Conservation (phyloP, 2,888 invertebrate genomes). For the Frankliniella intonsa region DNA sequence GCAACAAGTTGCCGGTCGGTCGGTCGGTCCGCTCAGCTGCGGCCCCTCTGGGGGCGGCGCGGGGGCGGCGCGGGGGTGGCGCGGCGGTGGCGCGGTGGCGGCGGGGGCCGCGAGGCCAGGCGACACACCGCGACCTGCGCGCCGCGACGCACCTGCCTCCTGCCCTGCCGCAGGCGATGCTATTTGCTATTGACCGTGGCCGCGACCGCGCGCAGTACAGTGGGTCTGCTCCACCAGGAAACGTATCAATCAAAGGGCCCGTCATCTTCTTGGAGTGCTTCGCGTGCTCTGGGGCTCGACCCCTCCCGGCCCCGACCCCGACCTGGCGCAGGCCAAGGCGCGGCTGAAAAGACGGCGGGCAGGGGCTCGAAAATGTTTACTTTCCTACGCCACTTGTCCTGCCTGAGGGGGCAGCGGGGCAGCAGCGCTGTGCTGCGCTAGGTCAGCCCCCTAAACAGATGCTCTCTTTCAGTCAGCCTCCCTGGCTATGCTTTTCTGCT, state of each 20-base stretch:
- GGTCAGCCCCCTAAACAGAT: constrained; percentile 9
- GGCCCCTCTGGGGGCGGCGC: no score
- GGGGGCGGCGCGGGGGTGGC: neutral
- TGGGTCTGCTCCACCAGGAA: no score
- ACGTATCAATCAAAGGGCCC: no score
- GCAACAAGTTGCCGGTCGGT: no score
- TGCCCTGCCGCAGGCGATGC: no score
- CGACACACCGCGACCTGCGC: neutral
- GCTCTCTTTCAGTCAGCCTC: constrained; percentile 18
- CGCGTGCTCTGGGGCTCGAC: no score
- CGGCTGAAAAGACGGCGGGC: neutral
- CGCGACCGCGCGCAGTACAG: no score
- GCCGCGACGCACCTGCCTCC: neutral
- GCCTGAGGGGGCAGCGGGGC: neutral
- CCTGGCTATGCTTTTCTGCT: neutral
- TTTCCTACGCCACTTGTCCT: constrained; percentile 14
- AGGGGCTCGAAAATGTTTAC: constrained; percentile 14
- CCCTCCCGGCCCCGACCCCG: no score
- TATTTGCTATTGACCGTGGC: no score
- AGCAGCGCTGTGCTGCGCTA: neutral
- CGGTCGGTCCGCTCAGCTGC: no score
- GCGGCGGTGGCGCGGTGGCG: neutral
- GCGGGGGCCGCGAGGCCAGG: neutral
- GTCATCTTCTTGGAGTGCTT: no score
- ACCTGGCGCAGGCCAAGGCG: no score